Percentiles rank a stretch among this genome's conserved stretches.
These are phyloP conservation scores for Leucania comma DNA, from an alignment of 2,888 invertebrate species.

Conservation along the genomic window DNA sequence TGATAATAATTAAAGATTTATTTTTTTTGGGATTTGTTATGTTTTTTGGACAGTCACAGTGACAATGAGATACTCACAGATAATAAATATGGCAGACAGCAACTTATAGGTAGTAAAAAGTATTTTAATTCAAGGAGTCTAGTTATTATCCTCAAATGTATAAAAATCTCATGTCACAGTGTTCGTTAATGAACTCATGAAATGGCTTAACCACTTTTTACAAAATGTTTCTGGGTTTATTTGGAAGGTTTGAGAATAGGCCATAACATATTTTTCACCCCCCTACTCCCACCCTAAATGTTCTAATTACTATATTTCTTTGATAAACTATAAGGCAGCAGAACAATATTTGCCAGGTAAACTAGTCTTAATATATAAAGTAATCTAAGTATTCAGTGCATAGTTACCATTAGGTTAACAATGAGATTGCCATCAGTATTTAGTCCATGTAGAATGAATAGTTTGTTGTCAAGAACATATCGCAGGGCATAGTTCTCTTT, in stretches of 20 bases:
- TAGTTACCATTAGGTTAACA: conserved; percentile 92
- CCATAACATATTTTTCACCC: too few species aligned
- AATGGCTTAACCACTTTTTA: too few species aligned
- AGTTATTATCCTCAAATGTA: too few species aligned
- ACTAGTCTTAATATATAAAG: not conserved
- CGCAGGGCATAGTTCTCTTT: conserved; percentile 93
- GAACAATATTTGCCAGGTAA: too few species aligned
- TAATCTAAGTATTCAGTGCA: not conserved
- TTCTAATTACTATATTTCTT: too few species aligned
- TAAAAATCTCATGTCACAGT: too few species aligned
- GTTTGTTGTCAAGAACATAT: conserved; percentile 92
- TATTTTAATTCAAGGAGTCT: not conserved
- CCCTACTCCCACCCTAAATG: too few species aligned
- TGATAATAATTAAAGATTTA: not conserved
- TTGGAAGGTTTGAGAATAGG: too few species aligned
- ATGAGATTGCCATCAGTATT: conserved; percentile 92
- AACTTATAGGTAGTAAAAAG: not conserved
- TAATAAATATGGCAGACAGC: not conserved
- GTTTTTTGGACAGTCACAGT: conserved; percentile 1
- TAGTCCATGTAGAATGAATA: conserved; percentile 92
- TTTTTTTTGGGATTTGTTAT: not conserved
- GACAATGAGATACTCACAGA: conserved; percentile 27
- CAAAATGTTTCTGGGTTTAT: too few species aligned
- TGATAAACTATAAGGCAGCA: too few species aligned
- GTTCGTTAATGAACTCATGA: too few species aligned